Conservation (phyloP, 2,888 invertebrate genomes). For the Ophion costatus region DNA sequence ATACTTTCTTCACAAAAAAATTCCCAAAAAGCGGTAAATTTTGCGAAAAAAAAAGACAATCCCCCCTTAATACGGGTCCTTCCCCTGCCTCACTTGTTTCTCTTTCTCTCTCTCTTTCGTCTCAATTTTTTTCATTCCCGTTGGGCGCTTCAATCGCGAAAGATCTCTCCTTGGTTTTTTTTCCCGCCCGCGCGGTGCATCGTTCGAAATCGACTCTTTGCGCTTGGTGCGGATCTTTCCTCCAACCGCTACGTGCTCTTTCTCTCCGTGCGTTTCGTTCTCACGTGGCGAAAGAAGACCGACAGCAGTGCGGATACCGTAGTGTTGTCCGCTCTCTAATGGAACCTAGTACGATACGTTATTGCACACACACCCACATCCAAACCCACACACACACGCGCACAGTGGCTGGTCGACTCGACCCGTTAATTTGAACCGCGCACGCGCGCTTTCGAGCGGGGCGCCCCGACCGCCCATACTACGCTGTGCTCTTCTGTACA, state of each 20-base stretch:
- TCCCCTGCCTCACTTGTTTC: too few relatives aligned
- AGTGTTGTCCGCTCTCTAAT: constrained; percentile 19
- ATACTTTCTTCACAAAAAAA: too few relatives aligned
- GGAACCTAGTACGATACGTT: constrained; percentile 8
- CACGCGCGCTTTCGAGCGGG: constrained; percentile 59
- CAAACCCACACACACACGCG: not conserved
- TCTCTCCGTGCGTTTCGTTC: constrained; percentile 17
- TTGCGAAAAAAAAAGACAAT: too few relatives aligned
- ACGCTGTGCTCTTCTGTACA: constrained; percentile 20
- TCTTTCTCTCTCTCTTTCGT: too few relatives aligned
- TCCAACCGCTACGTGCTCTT: not conserved
- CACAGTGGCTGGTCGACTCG: constrained; percentile 24
- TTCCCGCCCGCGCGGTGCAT: constrained; percentile 5
- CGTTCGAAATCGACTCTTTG: constrained; percentile 39
- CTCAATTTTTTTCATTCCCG: too few relatives aligned
- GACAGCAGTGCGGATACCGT: constrained; percentile 13
- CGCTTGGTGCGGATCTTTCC: not conserved
- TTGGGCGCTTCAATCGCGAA: too few relatives aligned
- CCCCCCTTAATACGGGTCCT: too few relatives aligned
- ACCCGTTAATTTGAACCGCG: constrained; percentile 63
- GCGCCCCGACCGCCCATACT: constrained; percentile 13
- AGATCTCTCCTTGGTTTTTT: too few relatives aligned
- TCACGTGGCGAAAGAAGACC: constrained; percentile 34
- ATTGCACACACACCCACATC: not conserved
- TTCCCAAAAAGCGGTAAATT: too few relatives aligned